A percentile compares a stretch with the other conserved stretches of the same genome.
These are phyloP conservation scores for Drosophila basisetae DNA, from an alignment of 2,888 invertebrate genomes.

Conservation along the genomic window DNA sequence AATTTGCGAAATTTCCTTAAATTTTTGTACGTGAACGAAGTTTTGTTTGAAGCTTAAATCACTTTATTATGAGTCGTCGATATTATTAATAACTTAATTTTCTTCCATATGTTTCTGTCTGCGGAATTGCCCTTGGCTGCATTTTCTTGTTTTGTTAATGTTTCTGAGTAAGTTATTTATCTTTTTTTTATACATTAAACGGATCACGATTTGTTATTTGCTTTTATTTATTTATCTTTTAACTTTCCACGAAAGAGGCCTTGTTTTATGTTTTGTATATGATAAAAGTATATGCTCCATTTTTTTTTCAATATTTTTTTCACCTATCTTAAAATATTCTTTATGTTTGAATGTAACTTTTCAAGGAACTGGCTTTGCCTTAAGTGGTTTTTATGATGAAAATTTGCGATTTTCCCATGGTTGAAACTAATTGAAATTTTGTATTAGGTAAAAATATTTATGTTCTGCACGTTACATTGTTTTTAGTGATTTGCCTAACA, in stretches of 20 bases:
- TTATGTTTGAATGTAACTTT: not conserved
- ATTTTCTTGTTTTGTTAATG: not conserved
- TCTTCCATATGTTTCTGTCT: not conserved
- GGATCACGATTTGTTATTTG: not conserved
- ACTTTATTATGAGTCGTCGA: not conserved
- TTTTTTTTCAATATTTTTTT: not conserved
- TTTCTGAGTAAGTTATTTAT: not conserved
- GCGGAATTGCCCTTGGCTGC: not conserved
- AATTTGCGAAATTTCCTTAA: not conserved
- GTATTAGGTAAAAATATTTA: not conserved
- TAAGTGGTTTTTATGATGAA: no score
- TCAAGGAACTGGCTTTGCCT: not conserved
- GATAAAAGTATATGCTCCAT: not conserved
- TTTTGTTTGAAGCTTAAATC: not conserved
- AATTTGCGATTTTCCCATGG: not conserved
- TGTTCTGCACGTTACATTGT: not conserved
- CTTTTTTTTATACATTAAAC: not conserved
- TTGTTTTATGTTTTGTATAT: constrained; percentile 1
- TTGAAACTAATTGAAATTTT: no score
- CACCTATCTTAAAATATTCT: not conserved
- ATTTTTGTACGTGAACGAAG: not conserved
- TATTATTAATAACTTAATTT: not conserved
- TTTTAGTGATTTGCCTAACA: not conserved
- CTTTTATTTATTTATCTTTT: not conserved
- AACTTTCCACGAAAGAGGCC: not conserved